Base-by-base conservation (phyloP, 2,113 vertebrate genomes). In the Ploceus nigricollis region DNA sequence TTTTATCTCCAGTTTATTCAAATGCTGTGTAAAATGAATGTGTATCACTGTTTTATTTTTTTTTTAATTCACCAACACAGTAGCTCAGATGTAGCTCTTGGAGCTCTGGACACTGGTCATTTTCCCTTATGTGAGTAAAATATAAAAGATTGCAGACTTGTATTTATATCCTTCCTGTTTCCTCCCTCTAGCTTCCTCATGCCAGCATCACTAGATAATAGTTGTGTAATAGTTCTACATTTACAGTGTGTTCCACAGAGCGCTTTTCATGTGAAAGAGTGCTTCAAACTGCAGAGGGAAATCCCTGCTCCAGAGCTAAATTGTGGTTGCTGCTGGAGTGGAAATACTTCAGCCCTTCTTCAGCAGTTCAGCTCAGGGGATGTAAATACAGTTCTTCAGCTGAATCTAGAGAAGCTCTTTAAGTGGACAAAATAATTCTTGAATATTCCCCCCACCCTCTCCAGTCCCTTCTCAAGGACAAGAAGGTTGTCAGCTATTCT, bases 131-230 rank as follows among this genome's bases (percentile, higher is more conserved):
- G 72, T 11, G 24, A 89, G 72, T 90, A 37, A 95, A 95, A 86
- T 89, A 39, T 57, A 44, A 84, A 95, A 82, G 58, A 84, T 58
- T 57, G 22, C 48, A 81, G 76, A 63, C 72, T 91, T 89, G 68
- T 78, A 44, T 94, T 96, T 94, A 87, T 91, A 66, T 91, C 70
- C 90, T 97, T 96, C 93, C 94, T 96, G 84, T 96, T 96, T 97
- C 77, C 56, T 96, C 50, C 47, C 85, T 92, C 65, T 39, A 60
- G 90, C 93, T 97, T 96, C 94, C 96, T 96, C 92, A 82, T 96
- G 96, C 96, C 96, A 90, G 27, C 80, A 90, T 96, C 69, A 69
- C 94, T 96, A 94, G 94, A 90, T 96, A 94, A 95, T 94, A 92
- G 88, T 96, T 96, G 94, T 96, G 96, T 90, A 97, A 96, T 93